A percentile compares a stretch with the other conserved stretches of the same genome.
These are phyloP conservation scores for Plestiodon gilberti DNA, from an alignment of 2,113 vertebrate species.

Conservation along the genomic window DNA sequence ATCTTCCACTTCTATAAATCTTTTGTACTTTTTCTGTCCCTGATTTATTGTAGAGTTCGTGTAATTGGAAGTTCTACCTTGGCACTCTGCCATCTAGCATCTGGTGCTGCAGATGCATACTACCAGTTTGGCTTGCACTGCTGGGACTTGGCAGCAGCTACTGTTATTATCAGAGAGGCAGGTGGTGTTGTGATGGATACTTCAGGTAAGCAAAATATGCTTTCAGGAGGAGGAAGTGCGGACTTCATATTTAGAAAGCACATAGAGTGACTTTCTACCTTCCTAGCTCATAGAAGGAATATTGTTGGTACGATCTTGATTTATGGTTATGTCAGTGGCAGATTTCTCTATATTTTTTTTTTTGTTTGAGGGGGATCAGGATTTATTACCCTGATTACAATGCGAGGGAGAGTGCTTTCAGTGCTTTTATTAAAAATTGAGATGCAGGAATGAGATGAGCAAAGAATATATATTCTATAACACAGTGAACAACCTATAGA, in stretches of 20 bases:
- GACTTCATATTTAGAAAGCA: not conserved
- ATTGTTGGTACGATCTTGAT: not conserved
- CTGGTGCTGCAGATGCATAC: constrained; percentile 84
- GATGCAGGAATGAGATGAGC: not conserved
- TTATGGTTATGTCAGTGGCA: not conserved
- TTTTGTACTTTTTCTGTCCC: not conserved
- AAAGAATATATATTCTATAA: not conserved
- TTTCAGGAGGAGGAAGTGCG: not conserved
- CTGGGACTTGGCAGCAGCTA: constrained; percentile 89
- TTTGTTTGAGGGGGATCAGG: not conserved
- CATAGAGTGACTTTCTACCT: not conserved
- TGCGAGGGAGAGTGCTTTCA: not conserved
- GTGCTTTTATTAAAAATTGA: not conserved
- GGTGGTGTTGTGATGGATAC: constrained; percentile 88
- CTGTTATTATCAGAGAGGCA: constrained; percentile 87
- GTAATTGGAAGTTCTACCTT: constrained; percentile 88
- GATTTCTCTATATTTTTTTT: not conserved
- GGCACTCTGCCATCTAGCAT: constrained; percentile 84
- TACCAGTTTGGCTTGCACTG: constrained; percentile 91
- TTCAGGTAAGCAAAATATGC: constrained; percentile 76
- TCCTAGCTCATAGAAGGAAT: not conserved
- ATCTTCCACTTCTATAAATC: no score
- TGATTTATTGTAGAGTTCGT: constrained; percentile 74
- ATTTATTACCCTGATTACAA: not conserved
- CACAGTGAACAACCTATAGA: not conserved